Evolutionary conservation across 1,140 invertebrate species (phyloP).

Genomic region (Luehdorfia chinensis): DNA sequence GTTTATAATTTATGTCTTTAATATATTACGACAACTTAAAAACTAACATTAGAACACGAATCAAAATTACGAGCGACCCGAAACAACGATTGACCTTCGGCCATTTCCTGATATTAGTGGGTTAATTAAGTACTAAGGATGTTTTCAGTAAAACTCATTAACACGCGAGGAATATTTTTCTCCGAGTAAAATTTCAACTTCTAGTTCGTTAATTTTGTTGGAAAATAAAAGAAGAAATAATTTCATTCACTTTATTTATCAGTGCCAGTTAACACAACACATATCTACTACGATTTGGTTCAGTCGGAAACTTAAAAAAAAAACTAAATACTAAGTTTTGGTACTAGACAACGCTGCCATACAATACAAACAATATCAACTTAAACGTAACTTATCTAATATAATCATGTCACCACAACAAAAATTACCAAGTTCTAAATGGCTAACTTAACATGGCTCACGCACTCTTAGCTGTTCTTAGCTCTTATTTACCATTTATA

Average conservation of each 20-base stretch:
- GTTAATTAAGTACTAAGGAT: no score
- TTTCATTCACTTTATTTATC: constrained; percentile 14
- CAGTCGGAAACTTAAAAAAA: constrained; percentile 74
- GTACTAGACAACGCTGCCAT: constrained; percentile 49
- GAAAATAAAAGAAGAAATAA: no score
- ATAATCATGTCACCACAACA: constrained; percentile 29
- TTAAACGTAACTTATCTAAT: constrained; percentile 28
- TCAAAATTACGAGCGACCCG: no score
- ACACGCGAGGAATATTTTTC: no score
- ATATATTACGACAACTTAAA: no score
- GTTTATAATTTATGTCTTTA: no score
- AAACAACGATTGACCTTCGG: no score
- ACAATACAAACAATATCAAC: constrained; percentile 26
- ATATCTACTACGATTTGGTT: constrained; percentile 71
- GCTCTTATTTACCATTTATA: constrained; percentile 23
- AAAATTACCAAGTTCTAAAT: constrained; percentile 23
- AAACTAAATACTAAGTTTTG: constrained; percentile 58
- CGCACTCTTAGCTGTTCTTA: constrained; percentile 27
- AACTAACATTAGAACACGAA: no score
- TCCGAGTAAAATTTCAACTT: no score
- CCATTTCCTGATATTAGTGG: no score
- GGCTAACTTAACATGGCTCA: constrained; percentile 46
- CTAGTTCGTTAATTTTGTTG: no score
- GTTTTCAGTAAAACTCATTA: no score
- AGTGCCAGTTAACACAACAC: constrained; percentile 60